phyloP scores from a whole-genome alignment of 2,797 vertebrate species.

The Moxostoma hubbsi region DNA sequence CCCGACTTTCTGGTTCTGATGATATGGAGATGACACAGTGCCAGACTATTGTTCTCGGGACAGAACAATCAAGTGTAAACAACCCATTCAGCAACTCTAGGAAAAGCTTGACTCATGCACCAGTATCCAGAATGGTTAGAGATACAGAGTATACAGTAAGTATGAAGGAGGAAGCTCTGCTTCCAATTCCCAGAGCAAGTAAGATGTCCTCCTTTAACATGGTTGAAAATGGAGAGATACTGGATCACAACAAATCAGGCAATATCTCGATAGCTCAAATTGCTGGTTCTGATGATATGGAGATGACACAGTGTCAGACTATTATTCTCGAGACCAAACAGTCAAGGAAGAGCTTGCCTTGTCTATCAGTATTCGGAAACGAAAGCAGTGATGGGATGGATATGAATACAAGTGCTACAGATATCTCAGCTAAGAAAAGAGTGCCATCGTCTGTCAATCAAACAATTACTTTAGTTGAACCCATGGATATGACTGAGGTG shows the following conservation, averaged over 20 bases:
- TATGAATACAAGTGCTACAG: constrained; percentile 8
- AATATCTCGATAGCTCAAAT: neutral
- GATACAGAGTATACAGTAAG: neutral
- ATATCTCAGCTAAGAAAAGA: neutral
- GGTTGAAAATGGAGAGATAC: neutral
- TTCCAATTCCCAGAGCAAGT: too few relatives aligned
- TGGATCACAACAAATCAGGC: constrained; percentile 9
- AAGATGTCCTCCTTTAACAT: constrained; percentile 9
- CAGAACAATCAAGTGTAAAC: constrained; percentile 46
- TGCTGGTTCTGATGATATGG: constrained; percentile 57
- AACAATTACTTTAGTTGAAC: constrained; percentile 28
- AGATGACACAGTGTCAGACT: constrained; percentile 71
- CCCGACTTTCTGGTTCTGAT: constrained; percentile 9
- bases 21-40: constrained; percentile 72
- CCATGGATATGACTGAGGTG: constrained; percentile 40
- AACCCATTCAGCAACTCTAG: constrained; percentile 21
- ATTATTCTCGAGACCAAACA: constrained; percentile 66
- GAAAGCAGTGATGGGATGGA: constrained; percentile 14
- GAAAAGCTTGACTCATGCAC: constrained; percentile 19
- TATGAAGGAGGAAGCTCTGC: too few relatives aligned
- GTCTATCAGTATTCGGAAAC: neutral
- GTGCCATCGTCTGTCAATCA: constrained; percentile 3
- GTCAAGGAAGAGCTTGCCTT: constrained; percentile 20
- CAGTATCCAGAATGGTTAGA: constrained; percentile 7
- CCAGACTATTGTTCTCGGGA: constrained; percentile 68